Percentiles rank a stretch among this genome's conserved stretches.
phyloP scores from a whole-genome alignment of 92 coral and sea anemone genomes.

The Epizoanthus rinbou region DNA sequence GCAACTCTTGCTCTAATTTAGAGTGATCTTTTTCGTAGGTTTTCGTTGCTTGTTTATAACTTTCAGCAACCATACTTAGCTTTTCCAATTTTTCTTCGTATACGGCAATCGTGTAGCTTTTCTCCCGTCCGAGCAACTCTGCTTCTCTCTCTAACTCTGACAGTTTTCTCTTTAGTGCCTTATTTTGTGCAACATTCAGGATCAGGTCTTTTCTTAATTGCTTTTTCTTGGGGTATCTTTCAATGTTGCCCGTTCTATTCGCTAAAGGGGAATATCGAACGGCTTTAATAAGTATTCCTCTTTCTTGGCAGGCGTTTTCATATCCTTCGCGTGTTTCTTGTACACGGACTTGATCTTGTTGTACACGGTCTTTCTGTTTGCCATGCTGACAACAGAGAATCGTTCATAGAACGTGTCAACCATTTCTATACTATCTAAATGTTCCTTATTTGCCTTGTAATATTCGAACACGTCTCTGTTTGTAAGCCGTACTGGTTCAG shows the following conservation, averaged over 20 bases:
- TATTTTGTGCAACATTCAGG: constrained; percentile 18
- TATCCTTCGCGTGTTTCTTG: no score
- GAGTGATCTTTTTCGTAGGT: constrained; percentile 22
- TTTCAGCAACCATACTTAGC: constrained; percentile 29
- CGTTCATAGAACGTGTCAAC: no score
- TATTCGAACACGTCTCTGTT: no score
- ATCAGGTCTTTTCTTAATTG: constrained; percentile 15
- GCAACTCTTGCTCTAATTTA: constrained; percentile 25
- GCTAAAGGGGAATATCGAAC: constrained; percentile 19
- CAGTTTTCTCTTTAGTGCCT: constrained; percentile 27
- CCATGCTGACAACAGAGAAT: no score
- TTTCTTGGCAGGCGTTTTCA: constrained; percentile 9
- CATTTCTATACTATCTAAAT: no score
- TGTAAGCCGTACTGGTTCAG: no score
- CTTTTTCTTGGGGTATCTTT: constrained; percentile 24
- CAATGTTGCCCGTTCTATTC: constrained; percentile 6
- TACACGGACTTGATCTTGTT: no score
- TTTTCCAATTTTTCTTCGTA: constrained; percentile 30
- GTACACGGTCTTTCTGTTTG: no score
- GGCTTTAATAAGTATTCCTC: constrained; percentile 17
- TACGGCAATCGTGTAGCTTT: not conserved
- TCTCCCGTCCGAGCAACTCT: constrained; percentile 7
- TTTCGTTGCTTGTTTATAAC: constrained; percentile 6
- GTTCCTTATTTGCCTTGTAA: no score
- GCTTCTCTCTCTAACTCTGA: constrained; percentile 24